Percentiles rank a stretch among this genome's conserved stretches.
phyloP scores from a whole-genome alignment of 2,797 vertebrate genomes.

The Danionella dracula region DNA sequence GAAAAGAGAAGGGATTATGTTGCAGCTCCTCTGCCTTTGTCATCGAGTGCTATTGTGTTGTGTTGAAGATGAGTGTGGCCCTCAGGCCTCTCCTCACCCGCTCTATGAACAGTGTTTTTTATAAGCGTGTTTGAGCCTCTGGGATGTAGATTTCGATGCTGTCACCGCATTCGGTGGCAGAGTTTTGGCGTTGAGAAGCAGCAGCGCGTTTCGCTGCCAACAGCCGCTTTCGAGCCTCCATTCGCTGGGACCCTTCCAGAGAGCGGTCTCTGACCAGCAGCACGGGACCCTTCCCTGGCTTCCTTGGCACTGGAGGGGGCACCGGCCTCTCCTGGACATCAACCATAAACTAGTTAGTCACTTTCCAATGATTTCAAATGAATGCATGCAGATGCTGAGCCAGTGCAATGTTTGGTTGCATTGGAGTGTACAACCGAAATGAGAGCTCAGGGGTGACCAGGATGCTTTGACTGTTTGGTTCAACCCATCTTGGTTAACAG shows the following conservation, averaged over 20 bases:
- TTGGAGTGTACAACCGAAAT: constrained; percentile 48
- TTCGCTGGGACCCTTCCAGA: constrained; percentile 91
- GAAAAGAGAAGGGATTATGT: constrained; percentile 22
- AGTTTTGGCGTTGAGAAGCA: constrained; percentile 92
- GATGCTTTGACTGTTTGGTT: background rate
- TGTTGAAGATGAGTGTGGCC: background rate
- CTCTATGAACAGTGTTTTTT: constrained; percentile 13
- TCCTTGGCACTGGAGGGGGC: constrained; percentile 97
- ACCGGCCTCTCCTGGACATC: constrained; percentile 96
- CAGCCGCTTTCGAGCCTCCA: constrained; percentile 95
- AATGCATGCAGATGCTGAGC: constrained; percentile 6
- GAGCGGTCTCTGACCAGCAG: constrained; percentile 93
- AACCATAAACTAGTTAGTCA: constrained; percentile 54
- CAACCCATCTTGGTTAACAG: constrained; percentile 45
- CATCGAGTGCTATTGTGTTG: constrained; percentile 24
- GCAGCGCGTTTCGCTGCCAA: constrained; percentile 94
- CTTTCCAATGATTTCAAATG: background rate
- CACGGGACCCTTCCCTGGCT: constrained; percentile 90
- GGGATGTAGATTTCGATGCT: constrained; percentile 99
- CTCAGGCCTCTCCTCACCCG: constrained; percentile 8
- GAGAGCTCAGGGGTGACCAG: constrained; percentile 32
- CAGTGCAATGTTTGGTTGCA: background rate
- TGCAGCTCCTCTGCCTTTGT: constrained; percentile 35
- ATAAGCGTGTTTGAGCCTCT: constrained; percentile 86
- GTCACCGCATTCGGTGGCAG: constrained; percentile 93